Evolutionary conservation across 2,797 vertebrate genomes (phyloP), one percentile per base, ranked within the genome.

Genomic region (Cossypha niveicapilla): DNA sequence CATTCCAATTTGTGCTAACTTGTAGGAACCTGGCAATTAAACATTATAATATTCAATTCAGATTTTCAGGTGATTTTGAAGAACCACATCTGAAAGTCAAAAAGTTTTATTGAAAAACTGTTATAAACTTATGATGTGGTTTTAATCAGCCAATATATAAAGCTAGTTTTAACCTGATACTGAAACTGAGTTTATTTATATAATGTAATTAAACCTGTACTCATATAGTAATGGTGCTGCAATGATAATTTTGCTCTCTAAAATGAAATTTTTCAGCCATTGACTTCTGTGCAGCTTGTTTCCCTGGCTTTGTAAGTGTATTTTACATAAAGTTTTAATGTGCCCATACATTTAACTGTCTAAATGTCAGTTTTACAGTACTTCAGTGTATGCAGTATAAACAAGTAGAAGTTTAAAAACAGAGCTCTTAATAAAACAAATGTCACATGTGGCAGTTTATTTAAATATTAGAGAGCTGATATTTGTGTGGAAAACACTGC

Each of bases 351-450:
- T 63, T 94, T 73, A 86, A 47, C 62, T 88, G 30, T 53, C 53
- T 93, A 89, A 95, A 92, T 30, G 3, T 70, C n/a, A 85, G 76
- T 95, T 90, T 92, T 88, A 77, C 37, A n/a, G 37, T 76, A 45
- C 23, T 70, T 73, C 18, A 35, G 18, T 14, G 11, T 30, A 79
- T 16, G 11, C 30, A 44, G 8, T 45, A 41, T 47, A 73, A 88
- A 67, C 8, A 84, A 58, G 13, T 85, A 32, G 22, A 60, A 86
- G 11, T 82, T 94, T 94, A 68, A 79, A 96, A 97, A 93, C 79
- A 77, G 60, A 87, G 66, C 54, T 96, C 41, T 92, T 87, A 92
- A 90, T 94, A 92, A 85, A 86, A 88, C 94, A 87, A 93, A 90
- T 88, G 91, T 74, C 18, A 6, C 11, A 60, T 48, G 4, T 60